These are phyloP conservation scores for Cydia strobilella DNA, from an alignment of 1,140 invertebrate species.

Conservation along the genomic window DNA sequence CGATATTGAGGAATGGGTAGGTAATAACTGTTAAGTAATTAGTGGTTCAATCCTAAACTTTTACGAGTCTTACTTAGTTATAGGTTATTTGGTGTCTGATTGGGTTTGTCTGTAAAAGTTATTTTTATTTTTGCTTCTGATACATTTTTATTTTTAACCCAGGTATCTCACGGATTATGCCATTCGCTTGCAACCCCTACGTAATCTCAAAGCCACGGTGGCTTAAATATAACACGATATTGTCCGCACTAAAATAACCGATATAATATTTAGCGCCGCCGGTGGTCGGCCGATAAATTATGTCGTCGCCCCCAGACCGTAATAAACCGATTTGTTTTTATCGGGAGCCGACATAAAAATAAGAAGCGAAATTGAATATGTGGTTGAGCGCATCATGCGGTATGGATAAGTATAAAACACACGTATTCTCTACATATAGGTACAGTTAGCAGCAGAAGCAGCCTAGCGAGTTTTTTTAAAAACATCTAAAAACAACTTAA, in stretches of 20 bases:
- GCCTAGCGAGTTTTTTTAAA: too few relatives aligned
- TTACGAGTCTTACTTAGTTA: too few relatives aligned
- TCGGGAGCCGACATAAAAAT: constrained; percentile 16
- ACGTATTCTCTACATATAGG: too few relatives aligned
- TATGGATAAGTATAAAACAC: neutral
- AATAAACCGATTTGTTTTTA: constrained; percentile 21
- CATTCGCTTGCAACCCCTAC: neutral
- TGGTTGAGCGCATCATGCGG: constrained; percentile 5
- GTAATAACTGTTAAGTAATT: too few relatives aligned
- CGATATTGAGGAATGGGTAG: too few relatives aligned
- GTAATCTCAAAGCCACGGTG: neutral
- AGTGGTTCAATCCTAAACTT: too few relatives aligned
- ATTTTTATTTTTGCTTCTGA: neutral
- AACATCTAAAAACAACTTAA: too few relatives aligned
- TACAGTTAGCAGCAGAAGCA: too few relatives aligned
- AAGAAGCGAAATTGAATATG: constrained; percentile 15
- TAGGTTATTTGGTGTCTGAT: too few relatives aligned
- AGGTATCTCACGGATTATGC: too few relatives aligned
- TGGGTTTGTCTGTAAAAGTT: too few relatives aligned
- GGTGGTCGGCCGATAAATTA: constrained; percentile 8
- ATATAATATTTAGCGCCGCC: neutral
- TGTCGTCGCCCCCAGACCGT: constrained; percentile 10
- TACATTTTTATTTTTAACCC: too few relatives aligned
- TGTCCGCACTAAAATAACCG: neutral
- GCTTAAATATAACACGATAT: constrained; percentile 5